A percentile compares a stretch with the other conserved stretches of the same genome.
These are phyloP conservation scores for Unio pictorum DNA, from an alignment of 2,888 invertebrate genomes.

Conservation along the genomic window DNA sequence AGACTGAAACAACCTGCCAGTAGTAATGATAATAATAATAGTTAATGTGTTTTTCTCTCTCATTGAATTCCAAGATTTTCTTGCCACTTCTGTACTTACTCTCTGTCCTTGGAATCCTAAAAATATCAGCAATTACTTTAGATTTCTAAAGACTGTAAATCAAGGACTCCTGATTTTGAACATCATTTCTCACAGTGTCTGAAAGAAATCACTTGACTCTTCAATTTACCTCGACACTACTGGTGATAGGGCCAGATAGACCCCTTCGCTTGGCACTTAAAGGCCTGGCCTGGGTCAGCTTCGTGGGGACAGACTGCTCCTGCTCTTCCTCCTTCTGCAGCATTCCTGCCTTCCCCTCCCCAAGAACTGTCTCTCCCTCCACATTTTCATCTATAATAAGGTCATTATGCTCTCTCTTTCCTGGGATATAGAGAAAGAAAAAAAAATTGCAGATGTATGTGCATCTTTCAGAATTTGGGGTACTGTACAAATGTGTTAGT, in stretches of 20 bases:
- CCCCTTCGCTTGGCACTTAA: constrained; percentile 45
- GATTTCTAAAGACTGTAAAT: too few relatives aligned
- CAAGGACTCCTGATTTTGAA: too few relatives aligned
- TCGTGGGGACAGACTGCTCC: constrained; percentile 27
- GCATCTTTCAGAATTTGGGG: background rate
- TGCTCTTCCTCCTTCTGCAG: constrained; percentile 39
- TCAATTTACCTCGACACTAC: constrained; percentile 50
- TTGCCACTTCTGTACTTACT: too few relatives aligned
- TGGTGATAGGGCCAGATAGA: constrained; percentile 52
- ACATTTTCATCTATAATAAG: constrained; percentile 62
- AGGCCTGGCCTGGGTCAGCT: constrained; percentile 30
- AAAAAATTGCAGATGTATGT: background rate
- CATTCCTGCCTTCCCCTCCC: constrained; percentile 56
- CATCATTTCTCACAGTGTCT: too few relatives aligned
- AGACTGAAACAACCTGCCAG: too few relatives aligned
- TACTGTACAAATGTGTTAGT: too few relatives aligned
- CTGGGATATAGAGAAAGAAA: constrained; percentile 1
- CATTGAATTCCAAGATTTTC: too few relatives aligned
- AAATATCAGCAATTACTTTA: too few relatives aligned
- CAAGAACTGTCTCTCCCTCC: constrained; percentile 61
- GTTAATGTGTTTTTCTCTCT: too few relatives aligned
- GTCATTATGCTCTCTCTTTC: constrained; percentile 31
- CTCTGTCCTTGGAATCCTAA: too few relatives aligned
- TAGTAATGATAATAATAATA: too few relatives aligned
- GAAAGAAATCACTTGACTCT: too few relatives aligned